Base-by-base conservation (phyloP, 2,888 invertebrate species). In the Thalpophila matura region DNA sequence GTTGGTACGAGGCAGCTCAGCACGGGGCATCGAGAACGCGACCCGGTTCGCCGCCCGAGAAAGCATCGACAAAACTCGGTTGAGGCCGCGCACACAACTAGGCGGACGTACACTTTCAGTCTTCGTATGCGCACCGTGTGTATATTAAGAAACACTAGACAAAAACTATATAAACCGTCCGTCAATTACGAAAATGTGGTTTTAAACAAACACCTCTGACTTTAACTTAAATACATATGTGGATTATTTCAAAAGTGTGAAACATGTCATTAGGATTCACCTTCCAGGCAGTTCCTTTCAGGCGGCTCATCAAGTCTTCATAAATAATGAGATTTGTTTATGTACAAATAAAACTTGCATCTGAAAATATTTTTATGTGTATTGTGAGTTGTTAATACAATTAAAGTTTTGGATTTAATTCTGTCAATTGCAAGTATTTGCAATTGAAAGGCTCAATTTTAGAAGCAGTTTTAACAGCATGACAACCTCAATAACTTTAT, bases 51-150 rank as follows among this genome's bases (percentile, higher is more conserved):
- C 87, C 91, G 90, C 90, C 87, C 93, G 95, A 94, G 95, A 95
- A 95, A 95, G 95, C 95, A 95, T 92, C 94, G 92, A 91, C 92
- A 91, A 93, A 95, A 93, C 93, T 91, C 95, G 95, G 95, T 94
- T 94, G 95, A 95, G 95, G 95, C 93, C 95, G 89, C 85, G 85
- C 87, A 88, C 87, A 88, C 85, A 80, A 81, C 87, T 81, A 86
- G 88, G 89, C 91, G 90, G 91, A 92, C 91, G 91, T 86, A 91
- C 87, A 90, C 89, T 90, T 90, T 90, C 90, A 88, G 90, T 88
- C 88, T 89, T 90, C 86, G 87, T 88, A 89, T 87, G 88, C 87
- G 84, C 83, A 83, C 83, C 73, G 81, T 84, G 81, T 80, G 82
- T 79, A 80, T 82, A 82, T 86, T 84, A 81, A 84, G 83, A 86